These are phyloP conservation scores for Parasteatoda lunata DNA, from an alignment of 2,888 invertebrate genomes.

Conservation along the genomic window DNA sequence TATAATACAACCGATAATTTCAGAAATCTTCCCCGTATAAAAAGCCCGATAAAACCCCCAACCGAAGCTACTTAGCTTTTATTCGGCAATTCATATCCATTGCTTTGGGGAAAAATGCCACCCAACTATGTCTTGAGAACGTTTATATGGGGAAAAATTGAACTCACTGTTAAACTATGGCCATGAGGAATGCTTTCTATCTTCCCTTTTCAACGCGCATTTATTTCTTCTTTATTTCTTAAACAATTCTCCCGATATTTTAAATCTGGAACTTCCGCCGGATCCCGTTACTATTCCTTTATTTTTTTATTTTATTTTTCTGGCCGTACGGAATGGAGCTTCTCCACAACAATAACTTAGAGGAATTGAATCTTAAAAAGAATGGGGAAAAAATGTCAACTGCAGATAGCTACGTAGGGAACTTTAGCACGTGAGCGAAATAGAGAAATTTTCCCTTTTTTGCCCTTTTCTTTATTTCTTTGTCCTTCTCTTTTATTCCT, in stretches of 20 bases:
- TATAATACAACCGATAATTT: slow-evolving; percentile 23
- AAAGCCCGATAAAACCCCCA: background rate
- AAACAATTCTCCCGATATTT: slow-evolving; percentile 55
- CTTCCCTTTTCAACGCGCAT: slow-evolving; percentile 33
- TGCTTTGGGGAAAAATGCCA: slow-evolving; percentile 8
- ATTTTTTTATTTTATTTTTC: slow-evolving; percentile 7
- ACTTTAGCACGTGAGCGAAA: slow-evolving; percentile 47
- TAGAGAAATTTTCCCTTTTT: slow-evolving; percentile 32
- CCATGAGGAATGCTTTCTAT: slow-evolving; percentile 15
- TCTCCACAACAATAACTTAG: slow-evolving; percentile 58
- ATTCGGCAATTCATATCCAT: slow-evolving; percentile 56
- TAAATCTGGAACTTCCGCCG: slow-evolving; percentile 41
- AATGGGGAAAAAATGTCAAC: slow-evolving; percentile 39
- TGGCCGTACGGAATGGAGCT: slow-evolving; percentile 35
- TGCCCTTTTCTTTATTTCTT: slow-evolving; percentile 11
- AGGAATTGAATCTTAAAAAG: slow-evolving; percentile 31
- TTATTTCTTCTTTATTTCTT: slow-evolving; percentile 51
- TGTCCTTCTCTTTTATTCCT: background rate
- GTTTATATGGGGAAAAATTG: slow-evolving; percentile 11
- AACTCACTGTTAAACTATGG: slow-evolving; percentile 20
- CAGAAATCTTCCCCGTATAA: background rate
- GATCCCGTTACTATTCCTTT: slow-evolving; percentile 26
- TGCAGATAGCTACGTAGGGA: slow-evolving; percentile 32
- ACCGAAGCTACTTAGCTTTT: slow-evolving; percentile 36
- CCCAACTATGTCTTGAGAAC: slow-evolving; percentile 26